These are phyloP conservation scores for Spicauda simplicius DNA, from an alignment of 2,888 invertebrate species.

Conservation along the genomic window DNA sequence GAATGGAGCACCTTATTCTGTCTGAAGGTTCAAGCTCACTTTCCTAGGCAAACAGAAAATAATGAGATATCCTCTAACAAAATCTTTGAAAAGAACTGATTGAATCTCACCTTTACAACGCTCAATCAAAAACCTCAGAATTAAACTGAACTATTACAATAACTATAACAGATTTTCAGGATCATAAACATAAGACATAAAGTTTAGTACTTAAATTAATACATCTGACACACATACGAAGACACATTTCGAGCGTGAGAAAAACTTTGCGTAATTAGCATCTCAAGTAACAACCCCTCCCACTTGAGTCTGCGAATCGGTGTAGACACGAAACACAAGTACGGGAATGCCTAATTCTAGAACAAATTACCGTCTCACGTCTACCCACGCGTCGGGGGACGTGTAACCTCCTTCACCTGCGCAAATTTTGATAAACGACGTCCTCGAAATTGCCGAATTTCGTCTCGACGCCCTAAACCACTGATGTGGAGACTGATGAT, in stretches of 20 bases:
- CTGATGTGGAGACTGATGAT: conserved; percentile 28
- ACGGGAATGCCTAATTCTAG: conserved; percentile 6
- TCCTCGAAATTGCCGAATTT: conserved; percentile 25
- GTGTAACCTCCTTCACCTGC: conserved; percentile 32
- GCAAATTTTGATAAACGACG: conserved; percentile 35
- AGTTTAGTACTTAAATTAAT: background rate
- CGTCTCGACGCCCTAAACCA: conserved; percentile 24
- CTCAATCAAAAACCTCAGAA: background rate
- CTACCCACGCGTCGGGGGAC: conserved; percentile 13
- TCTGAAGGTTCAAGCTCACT: conserved; percentile 5
- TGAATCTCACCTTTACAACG: background rate
- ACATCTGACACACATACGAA: background rate
- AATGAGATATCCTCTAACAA: background rate
- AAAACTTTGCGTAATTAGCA: conserved; percentile 9
- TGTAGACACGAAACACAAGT: background rate
- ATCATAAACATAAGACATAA: background rate
- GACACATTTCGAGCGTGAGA: background rate
- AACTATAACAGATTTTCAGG: no score
- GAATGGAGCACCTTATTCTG: conserved; percentile 6
- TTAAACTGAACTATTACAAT: background rate
- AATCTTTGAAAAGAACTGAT: background rate
- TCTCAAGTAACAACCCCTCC: background rate
- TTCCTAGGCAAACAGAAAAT: background rate
- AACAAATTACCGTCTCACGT: conserved; percentile 17
- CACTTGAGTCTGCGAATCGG: background rate